phyloP scores from a whole-genome alignment of 1,140 invertebrate genomes.

The Homalodisca vitripennis region DNA sequence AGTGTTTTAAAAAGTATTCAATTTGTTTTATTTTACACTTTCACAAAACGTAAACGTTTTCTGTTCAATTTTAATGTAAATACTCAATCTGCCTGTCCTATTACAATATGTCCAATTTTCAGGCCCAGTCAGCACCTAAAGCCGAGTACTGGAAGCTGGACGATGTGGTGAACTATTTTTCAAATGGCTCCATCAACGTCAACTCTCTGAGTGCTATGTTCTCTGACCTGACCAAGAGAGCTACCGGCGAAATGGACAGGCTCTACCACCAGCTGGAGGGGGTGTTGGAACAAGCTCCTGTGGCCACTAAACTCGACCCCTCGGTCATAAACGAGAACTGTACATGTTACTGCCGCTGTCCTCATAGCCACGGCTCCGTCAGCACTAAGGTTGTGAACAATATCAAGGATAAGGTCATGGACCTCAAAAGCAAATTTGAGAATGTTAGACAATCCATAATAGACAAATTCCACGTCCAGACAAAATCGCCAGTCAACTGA shows the following conservation, averaged over 20 bases:
- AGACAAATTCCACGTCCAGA: background rate
- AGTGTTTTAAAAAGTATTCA: no score
- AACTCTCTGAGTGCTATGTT: background rate
- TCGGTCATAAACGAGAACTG: background rate
- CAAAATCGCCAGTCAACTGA: no score
- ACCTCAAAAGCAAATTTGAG: background rate
- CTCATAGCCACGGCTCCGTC: background rate
- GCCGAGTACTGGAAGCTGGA: no score
- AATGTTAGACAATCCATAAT: background rate
- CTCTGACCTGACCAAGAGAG: background rate
- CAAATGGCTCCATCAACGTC: no score
- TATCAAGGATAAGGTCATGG: background rate
- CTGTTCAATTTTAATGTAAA: no score
- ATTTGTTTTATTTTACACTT: no score
- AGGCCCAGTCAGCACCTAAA: no score
- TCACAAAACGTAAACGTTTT: no score
- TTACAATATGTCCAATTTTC: no score
- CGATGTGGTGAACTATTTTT: no score
- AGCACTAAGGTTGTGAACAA: background rate
- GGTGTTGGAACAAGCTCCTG: background rate
- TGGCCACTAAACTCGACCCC: background rate
- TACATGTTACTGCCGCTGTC: constrained; percentile 4
- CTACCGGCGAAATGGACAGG: background rate
- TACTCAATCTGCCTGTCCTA: no score
- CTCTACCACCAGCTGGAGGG: constrained; percentile 8